Conservation (phyloP, 35 echinoderm and acorn worm species). For the Heliocidaris erythrogramma region DNA sequence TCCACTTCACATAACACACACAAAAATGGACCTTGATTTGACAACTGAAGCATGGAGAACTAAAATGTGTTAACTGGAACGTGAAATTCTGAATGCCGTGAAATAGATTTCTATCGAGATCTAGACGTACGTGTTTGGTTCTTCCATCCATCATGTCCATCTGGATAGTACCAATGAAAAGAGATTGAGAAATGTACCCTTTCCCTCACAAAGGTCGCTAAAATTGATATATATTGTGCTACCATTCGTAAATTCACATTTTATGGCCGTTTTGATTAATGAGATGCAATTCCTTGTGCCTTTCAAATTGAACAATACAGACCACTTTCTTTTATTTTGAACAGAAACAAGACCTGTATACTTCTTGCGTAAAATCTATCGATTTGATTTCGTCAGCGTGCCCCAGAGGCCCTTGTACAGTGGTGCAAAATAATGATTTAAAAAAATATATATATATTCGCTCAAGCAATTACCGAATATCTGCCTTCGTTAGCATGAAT, state of each 20-base stretch:
- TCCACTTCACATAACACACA: not conserved
- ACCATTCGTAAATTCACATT: not conserved
- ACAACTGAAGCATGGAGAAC: not conserved
- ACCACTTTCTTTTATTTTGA: no score
- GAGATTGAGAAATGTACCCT: not conserved
- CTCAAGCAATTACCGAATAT: no score
- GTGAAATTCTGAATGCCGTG: slow-evolving; percentile 1
- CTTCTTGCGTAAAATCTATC: no score
- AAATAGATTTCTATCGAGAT: not conserved
- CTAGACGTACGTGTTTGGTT: not conserved
- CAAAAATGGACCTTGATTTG: not conserved
- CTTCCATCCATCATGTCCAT: not conserved
- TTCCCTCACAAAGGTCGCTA: not conserved
- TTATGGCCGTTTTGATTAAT: no score
- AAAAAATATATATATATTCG: no score
- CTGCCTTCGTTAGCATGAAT: no score
- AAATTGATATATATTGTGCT: not conserved
- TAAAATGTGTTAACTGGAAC: slow-evolving; percentile 11
- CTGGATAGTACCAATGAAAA: not conserved
- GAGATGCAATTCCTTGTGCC: no score
- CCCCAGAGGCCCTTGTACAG: no score
- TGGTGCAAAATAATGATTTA: no score
- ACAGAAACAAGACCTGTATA: no score
- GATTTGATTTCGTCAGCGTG: no score
- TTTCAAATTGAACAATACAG: no score